Evolutionary conservation across 2,113 vertebrate genomes (phyloP), one percentile per base, ranked within the genome.

Genomic region (Glaucomys volans): DNA sequence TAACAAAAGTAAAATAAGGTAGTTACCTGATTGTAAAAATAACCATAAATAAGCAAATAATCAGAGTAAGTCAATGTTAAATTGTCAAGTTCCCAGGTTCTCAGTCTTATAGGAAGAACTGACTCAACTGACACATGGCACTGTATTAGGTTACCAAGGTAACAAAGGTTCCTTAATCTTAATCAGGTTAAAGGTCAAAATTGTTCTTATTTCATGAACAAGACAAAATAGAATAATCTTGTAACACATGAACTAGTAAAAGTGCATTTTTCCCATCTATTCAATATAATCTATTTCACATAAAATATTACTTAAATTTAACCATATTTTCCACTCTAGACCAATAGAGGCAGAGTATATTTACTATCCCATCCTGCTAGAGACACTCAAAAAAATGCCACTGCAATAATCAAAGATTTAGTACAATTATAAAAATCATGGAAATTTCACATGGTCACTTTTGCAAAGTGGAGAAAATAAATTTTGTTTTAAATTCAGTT

Each of bases 301-400:
- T 66, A 28, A 94, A 54, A n/a, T 94, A 75, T 83, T 64, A 8
- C 9, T 89, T 30, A 90, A 74, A 91, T 57, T 24, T 75, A 90
- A 90, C n/a, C 18, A 75, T n/a, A 84, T 18, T 72, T 95, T 44
- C 77, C 35, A 71, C 8, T 1, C 40, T 42, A 37, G 37, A 66
- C 8, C 18, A 80, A 40, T 54, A 69, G 8, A 85, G 2, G n/a
- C 24, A 47, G 62, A 67, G 11, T n/a, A 69, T 14, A 47, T 28
- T 5, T 3, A 66, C 4, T 30, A 76, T 76, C 35, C 26, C 62
- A 12, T 62, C 28, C 67, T 57, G 40, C 30, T 77, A 40, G 42
- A 92, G 28, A 90, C 28, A 80, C 71, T 16, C 8, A 91, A 26
- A 83, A 66, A 95, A 84, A 93, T 8, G 5, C 3, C 37, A 83